Evolutionary conservation across 1,140 invertebrate species (phyloP).

Genomic region (Aethina tumida): DNA sequence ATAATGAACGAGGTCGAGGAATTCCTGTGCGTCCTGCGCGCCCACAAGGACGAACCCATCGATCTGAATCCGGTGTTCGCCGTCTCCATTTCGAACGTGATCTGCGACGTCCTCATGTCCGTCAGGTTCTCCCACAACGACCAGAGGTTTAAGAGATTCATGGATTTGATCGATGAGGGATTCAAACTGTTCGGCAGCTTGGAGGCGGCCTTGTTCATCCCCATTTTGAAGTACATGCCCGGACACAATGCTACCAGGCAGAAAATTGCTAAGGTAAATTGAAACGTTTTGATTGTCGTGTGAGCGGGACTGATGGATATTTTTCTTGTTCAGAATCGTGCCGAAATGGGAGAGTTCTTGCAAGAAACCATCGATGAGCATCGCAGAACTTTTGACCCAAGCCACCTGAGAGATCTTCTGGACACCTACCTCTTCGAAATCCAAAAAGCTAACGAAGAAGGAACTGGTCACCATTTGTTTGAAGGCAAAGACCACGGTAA

Average conservation of each 20-base stretch:
- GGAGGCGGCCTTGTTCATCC: conserved; percentile 57
- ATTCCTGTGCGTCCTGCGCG: conserved; percentile 53
- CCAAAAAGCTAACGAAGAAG: conserved; percentile 64
- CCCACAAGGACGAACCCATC: conserved; percentile 49
- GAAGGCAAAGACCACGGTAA: conserved; percentile 69
- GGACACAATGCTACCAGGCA: conserved; percentile 57
- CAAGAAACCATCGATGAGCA: conserved; percentile 75
- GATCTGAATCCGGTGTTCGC: conserved; percentile 62
- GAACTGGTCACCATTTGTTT: conserved; percentile 58
- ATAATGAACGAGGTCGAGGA: conserved; percentile 77
- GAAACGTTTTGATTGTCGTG: neutral
- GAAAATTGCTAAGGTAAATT: conserved; percentile 55
- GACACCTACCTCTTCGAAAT: conserved; percentile 82
- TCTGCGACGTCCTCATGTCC: conserved; percentile 84
- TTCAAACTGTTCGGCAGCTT: conserved; percentile 70
- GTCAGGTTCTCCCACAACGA: conserved; percentile 72
- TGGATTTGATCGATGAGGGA: conserved; percentile 77
- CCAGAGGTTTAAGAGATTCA: conserved; percentile 63
- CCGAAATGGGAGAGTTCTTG: conserved; percentile 76
- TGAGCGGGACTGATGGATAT: neutral
- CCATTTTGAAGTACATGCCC: conserved; percentile 60
- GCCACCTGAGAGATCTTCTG: conserved; percentile 72
- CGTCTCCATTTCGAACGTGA: conserved; percentile 82
- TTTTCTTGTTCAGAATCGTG: conserved; percentile 50
- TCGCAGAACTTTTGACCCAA: conserved; percentile 59